Evolutionary conservation across 2,888 invertebrate genomes (phyloP).

Genomic region (Choreutis nemorana): DNA sequence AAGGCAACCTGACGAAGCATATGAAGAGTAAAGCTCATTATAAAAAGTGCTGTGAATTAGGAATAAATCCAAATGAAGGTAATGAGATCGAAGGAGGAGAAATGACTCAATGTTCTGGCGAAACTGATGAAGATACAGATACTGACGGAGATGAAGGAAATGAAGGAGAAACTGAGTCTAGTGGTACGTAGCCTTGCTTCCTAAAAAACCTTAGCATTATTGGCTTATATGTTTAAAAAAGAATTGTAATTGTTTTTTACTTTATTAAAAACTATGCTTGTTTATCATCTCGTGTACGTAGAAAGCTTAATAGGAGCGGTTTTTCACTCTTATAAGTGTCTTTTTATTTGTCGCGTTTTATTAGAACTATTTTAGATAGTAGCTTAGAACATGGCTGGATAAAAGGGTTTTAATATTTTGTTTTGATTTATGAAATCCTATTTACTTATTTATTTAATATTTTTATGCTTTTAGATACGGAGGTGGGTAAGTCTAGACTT

Average conservation of each 20-base stretch:
- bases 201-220: too few species aligned
- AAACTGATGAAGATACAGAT: slow-evolving; percentile 72
- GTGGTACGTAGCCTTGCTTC: slow-evolving; percentile 74
- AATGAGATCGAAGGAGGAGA: slow-evolving; percentile 68
- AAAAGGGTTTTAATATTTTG: too few species aligned
- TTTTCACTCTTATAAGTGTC: too few species aligned
- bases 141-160: slow-evolving; percentile 70
- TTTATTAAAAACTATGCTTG: too few species aligned
- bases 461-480: slow-evolving; percentile 59
- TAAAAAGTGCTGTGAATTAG: slow-evolving; percentile 88
- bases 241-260: too few species aligned
- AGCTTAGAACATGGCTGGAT: too few species aligned
- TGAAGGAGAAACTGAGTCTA: slow-evolving; percentile 70
- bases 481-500: slow-evolving; percentile 73
- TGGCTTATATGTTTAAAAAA: too few species aligned
- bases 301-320: too few species aligned
- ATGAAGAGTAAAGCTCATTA: slow-evolving; percentile 98
- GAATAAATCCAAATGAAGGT: slow-evolving; percentile 79
- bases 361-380: too few species aligned
- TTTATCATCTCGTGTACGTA: too few species aligned
- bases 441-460: neutral
- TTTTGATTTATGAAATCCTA: too few species aligned
- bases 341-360: too few species aligned
- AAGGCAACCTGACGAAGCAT: slow-evolving; percentile 97
- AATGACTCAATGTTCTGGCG: slow-evolving; percentile 58